Percentiles rank a stretch among this genome's conserved stretches.
These are phyloP conservation scores for Tachycineta bicolor DNA, from an alignment of 2,113 vertebrate genomes.

Conservation along the genomic window DNA sequence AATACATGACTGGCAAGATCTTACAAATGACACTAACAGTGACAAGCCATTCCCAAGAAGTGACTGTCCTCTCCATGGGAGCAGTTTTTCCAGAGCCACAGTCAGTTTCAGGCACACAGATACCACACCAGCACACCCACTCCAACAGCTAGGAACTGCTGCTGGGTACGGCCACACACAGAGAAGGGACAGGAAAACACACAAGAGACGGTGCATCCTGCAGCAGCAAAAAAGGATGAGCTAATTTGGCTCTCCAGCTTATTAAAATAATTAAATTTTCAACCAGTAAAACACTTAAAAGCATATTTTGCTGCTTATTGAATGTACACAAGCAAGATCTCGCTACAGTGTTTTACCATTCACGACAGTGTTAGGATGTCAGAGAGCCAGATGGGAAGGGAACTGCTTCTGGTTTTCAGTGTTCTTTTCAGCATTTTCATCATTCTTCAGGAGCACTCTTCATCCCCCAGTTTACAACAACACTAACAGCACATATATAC, in stretches of 20 bases:
- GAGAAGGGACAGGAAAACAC: not conserved
- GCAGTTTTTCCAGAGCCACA: not conserved
- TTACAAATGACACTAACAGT: accelerated
- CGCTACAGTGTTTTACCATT: not conserved
- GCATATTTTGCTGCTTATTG: not conserved
- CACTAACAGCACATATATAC: not conserved
- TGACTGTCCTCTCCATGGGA: not conserved
- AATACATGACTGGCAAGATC: not conserved
- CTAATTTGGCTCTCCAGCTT: not conserved
- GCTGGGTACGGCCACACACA: not conserved
- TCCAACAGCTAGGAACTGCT: not conserved
- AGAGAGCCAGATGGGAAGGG: not conserved
- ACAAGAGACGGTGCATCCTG: not conserved
- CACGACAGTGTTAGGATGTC: not conserved
- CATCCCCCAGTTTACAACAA: not conserved
- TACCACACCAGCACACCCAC: accelerated
- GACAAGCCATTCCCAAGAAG: not conserved
- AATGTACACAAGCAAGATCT: not conserved
- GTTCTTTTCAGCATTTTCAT: not conserved
- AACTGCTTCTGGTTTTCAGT: not conserved
- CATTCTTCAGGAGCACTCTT: not conserved
- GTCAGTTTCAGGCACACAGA: not conserved
- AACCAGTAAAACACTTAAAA: not conserved
- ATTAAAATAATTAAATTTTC: not conserved
- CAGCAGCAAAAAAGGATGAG: not conserved